Conservation (phyloP, 2,113 vertebrate species). For the Cnemophilus loriae region DNA sequence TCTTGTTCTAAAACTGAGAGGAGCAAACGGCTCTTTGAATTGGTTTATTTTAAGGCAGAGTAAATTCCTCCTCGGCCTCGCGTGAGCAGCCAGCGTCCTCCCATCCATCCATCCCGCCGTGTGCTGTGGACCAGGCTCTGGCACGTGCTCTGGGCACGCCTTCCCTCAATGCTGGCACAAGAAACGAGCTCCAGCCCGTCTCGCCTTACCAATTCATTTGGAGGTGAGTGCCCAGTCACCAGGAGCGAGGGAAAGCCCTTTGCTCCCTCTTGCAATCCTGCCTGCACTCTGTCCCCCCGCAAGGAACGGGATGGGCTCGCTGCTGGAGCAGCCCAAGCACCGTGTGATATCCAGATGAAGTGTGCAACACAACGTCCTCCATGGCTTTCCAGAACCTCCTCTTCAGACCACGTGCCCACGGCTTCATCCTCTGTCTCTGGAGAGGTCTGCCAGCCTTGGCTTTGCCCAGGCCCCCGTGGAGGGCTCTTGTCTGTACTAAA, state of each 20-base stretch:
- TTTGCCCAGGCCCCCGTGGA: not conserved
- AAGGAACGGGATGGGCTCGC: fast-evolving
- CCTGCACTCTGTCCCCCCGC: not conserved
- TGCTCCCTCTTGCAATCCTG: not conserved
- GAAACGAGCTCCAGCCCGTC: not conserved
- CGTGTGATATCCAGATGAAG: fast-evolving
- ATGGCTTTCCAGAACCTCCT: not conserved
- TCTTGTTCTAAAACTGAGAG: not conserved
- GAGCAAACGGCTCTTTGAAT: not conserved
- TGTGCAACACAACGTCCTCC: not conserved
- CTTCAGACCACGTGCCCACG: fast-evolving
- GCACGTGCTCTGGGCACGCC: fast-evolving
- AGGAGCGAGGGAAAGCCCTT: not conserved
- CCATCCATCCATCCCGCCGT: not conserved
- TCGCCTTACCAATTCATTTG: fast-evolving
- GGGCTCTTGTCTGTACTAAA: fast-evolving
- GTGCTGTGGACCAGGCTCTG: not conserved
- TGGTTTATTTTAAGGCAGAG: not conserved
- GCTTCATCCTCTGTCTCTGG: not conserved
- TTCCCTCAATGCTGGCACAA: not conserved
- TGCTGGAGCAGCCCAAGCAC: not conserved
- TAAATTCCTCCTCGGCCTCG: not conserved
- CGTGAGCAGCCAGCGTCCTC: not conserved
- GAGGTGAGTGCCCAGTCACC: not conserved
- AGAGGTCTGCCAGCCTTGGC: not conserved